Conservation (phyloP, 37 sponge, comb jelly and placozoan genomes). For the Hexactinellida sp. region DNA sequence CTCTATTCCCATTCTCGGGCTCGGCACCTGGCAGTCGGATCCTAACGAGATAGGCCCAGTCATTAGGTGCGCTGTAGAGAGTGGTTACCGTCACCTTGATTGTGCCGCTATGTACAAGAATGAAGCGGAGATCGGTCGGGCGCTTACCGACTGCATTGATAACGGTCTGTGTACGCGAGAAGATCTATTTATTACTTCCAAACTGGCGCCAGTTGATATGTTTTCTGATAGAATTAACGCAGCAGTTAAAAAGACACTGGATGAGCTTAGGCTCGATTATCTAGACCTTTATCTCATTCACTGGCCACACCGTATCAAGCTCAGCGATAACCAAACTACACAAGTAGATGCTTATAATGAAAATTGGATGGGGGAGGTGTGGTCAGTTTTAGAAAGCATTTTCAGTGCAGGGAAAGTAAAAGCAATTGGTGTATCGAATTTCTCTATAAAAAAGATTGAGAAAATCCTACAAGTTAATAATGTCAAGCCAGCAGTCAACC, state of each 20-base stretch:
- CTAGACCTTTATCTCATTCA: background rate
- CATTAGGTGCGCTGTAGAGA: background rate
- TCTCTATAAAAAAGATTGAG: background rate
- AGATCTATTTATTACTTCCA: background rate
- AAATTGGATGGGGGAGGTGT: background rate
- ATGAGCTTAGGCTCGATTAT: background rate
- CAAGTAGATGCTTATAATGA: background rate
- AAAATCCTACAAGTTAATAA: background rate
- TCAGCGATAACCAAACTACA: background rate
- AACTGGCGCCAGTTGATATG: background rate
- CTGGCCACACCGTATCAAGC: background rate
- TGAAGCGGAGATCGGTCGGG: background rate
- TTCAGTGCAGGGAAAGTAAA: background rate
- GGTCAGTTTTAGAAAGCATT: background rate
- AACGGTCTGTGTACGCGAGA: background rate
- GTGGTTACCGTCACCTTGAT: background rate
- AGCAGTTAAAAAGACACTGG: background rate
- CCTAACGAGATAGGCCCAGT: background rate
- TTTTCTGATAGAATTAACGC: background rate
- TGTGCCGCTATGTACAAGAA: slow-evolving; percentile 6
- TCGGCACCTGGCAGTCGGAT: background rate
- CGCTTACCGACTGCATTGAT: background rate
- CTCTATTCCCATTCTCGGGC: background rate
- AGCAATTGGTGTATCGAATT: background rate
- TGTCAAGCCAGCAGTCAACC: background rate